phyloP scores from a whole-genome alignment of 2,113 vertebrate species.

The Poeciliopsis occidentalis region DNA sequence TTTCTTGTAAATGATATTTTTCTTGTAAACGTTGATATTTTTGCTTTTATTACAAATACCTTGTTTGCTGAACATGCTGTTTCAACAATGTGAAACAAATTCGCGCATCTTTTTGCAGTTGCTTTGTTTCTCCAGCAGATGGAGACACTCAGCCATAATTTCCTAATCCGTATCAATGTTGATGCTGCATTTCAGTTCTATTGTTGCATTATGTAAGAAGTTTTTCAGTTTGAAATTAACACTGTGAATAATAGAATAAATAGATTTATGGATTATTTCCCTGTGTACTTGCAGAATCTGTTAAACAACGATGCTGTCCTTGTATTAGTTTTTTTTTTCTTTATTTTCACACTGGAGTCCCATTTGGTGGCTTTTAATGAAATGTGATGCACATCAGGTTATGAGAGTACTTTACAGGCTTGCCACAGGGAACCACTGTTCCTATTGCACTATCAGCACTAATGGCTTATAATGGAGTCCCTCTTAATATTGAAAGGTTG shows the following conservation, averaged over 20 bases:
- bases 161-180: not conserved
- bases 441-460: conserved; percentile 19
- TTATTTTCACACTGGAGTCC: not conserved
- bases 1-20: not conserved
- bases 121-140: conserved; percentile 29
- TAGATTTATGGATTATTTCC: not conserved
- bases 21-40: not conserved
- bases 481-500: conserved; percentile 29
- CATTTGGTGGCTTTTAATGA: conserved; percentile 34
- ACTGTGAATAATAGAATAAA: conserved; percentile 8
- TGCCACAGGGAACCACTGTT: conserved; percentile 2
- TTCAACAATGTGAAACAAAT: not conserved
- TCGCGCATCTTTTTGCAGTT: not conserved
- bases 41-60: not conserved
- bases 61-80: not conserved
- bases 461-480: conserved; percentile 43
- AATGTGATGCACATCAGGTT: conserved; percentile 37
- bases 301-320: conserved; percentile 6
- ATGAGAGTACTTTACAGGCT: conserved; percentile 3
- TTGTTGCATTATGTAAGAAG: not conserved
- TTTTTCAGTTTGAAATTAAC: conserved; percentile 4
- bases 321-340: not conserved
- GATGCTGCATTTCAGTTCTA: not conserved
- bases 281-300: not conserved
- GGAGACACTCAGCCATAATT: conserved; percentile 6